A percentile compares a stretch with the other conserved stretches of the same genome.
phyloP scores from a whole-genome alignment of 2,888 invertebrate genomes.

The Gastracanthus pulcherrimus region DNA sequence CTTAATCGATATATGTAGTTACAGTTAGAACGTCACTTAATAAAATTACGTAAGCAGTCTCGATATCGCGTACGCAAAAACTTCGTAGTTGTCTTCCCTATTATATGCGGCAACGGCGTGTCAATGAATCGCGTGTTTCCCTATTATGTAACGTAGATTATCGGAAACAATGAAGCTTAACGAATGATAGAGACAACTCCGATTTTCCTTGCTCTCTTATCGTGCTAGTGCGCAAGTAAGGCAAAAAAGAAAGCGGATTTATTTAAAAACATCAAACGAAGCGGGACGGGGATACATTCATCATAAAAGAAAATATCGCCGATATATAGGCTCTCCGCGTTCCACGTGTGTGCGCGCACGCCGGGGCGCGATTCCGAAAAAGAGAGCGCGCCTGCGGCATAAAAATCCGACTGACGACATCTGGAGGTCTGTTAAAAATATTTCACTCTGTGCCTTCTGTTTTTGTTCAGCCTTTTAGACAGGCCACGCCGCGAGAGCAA shows the following conservation, averaged over 20 bases:
- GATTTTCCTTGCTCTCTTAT: background rate
- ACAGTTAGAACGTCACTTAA: background rate
- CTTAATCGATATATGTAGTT: background rate
- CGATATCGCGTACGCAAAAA: background rate
- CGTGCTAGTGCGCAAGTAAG: background rate
- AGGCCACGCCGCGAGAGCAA: slow-evolving; percentile 25
- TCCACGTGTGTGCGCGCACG: background rate
- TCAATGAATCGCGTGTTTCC: slow-evolving; percentile 41
- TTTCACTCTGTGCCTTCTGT: slow-evolving; percentile 64
- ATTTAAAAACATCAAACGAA: slow-evolving; percentile 37
- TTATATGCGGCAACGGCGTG: background rate
- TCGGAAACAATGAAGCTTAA: slow-evolving; percentile 39
- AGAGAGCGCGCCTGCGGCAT: background rate
- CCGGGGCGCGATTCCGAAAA: slow-evolving; percentile 32
- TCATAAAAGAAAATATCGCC: slow-evolving; percentile 41
- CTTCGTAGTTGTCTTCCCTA: background rate
- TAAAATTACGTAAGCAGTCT: slow-evolving; percentile 10
- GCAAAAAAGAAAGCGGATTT: slow-evolving; percentile 18
- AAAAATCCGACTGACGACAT: slow-evolving; percentile 63
- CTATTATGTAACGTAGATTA: slow-evolving; percentile 36
- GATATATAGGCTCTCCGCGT: background rate
- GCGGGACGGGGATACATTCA: background rate
- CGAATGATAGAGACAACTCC: background rate
- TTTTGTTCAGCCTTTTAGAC: slow-evolving; percentile 63
- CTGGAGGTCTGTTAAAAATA: slow-evolving; percentile 70